Evolutionary conservation across 2,113 vertebrate genomes (phyloP), one percentile per base, ranked within the genome.

Genomic region (Oncorhynchus masou): DNA sequence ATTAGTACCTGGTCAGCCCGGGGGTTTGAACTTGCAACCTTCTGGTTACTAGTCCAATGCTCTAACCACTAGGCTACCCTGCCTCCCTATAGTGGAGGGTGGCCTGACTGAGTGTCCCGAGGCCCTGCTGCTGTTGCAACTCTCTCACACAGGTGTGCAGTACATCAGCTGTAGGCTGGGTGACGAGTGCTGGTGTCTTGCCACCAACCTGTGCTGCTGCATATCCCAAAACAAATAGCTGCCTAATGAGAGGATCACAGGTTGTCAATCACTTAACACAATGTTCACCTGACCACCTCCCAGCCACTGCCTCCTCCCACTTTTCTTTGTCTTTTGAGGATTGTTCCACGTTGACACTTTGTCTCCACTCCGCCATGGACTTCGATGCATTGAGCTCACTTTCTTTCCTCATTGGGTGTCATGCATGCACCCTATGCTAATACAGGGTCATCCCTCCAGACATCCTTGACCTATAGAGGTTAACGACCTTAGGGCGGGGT

Each of bases 231-330:
- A 74, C 78, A 68, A 64, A 75, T 74, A 67, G 73, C 88, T 86
- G 84, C 82, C 87, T 89, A 90, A 90, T 80, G 88, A 88, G 86
- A 79, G 88, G 79, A 90, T 82, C 88, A 86, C 77, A 78, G 71
- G 75, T 0, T 62, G 85, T 82, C 82, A 90, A 85, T 81, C 74
- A 84, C 22, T 66, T 71, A 74, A 60, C 20, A 57, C 76, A 75
- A 80, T 68, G 29, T 59, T 59, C 70, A 64, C 67, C 78, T 24
- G 12, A 51, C 57, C 64, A 71, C 68, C 71, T 54, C 22, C 6
- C 34, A 22, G 59, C n/a, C 59, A n/a, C 59, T 57, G 54, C 15
- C 16, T 57, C 54, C 54, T 57, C 54, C 54, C 54, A 15, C 54
- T 62, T 16, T n/a, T 62, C 59, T 62, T 62, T 62, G 19, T 62